These are phyloP conservation scores for Drosophila orosa DNA, from an alignment of 1,140 invertebrate species.

Conservation along the genomic window DNA sequence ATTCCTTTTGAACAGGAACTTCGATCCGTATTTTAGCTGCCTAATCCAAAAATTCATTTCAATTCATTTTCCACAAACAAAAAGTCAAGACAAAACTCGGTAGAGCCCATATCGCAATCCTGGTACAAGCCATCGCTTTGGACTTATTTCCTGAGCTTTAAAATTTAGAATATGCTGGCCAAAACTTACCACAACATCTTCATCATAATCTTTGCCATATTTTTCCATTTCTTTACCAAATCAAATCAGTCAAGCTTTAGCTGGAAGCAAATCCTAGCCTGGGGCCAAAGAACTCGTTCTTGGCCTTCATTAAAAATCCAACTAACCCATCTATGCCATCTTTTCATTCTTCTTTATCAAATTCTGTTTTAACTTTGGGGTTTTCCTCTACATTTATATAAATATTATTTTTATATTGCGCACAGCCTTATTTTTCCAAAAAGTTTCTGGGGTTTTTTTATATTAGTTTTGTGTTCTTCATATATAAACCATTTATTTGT, in stretches of 20 bases:
- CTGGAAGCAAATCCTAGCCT: conserved; percentile 15
- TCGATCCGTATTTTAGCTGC: conserved; percentile 69
- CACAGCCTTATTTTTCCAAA: conserved; percentile 77
- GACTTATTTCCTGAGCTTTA: conserved; percentile 53
- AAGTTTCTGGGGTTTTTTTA: conserved; percentile 41
- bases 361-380: conserved; percentile 25
- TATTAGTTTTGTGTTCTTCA: conserved; percentile 17
- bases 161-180: conserved; percentile 56
- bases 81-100: conserved; percentile 11
- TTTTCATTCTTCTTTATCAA: background rate
- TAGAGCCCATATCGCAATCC: background rate
- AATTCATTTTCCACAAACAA: conserved; percentile 12
- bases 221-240: conserved; percentile 19
- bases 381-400: conserved; percentile 32
- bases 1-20: conserved; percentile 57
- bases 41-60: conserved; percentile 22
- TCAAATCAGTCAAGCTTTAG: conserved; percentile 45
- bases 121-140: conserved; percentile 11
- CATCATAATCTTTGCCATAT: background rate
- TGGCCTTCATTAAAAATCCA: conserved; percentile 15
- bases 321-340: conserved; percentile 2
- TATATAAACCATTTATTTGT: conserved; percentile 51
- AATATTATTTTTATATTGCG: conserved; percentile 65
- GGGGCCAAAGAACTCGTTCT: conserved; percentile 6
- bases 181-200: conserved; percentile 19